Base-by-base conservation (phyloP, 2,113 vertebrate genomes). In the Fregetta grallaria region DNA sequence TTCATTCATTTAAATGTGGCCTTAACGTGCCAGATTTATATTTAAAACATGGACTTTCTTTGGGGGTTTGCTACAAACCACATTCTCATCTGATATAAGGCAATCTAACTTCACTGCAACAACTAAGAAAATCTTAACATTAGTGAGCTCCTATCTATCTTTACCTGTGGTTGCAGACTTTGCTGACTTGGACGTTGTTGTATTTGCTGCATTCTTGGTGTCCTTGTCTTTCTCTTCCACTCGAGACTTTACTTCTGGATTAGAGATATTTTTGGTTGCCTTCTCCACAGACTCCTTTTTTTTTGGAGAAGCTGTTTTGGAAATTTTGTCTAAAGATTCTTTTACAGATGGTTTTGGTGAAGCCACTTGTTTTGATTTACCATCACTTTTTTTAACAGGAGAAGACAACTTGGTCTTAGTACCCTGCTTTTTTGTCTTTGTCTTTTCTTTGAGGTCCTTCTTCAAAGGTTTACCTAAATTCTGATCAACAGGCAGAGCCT, bases 121-220 rank as follows among this genome's bases (percentile, higher is more conserved):
- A 53, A 15, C 42, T 49, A 44, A 34, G 36, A 73, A 77, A 81
- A 84, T 20, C 26, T 1, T 26, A 78, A 59, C 9, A 26, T 6
- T 17, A 58, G 13, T 8, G 25, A 72, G 62, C 9, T 66, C 10
- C 9, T 76, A 5, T 76, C 27, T 85, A 15, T 61, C 26, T 71
- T 98, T 95, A 99, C 99, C 99, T 98, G 98, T 97, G 68, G 98
- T 97, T 29, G 98, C 97, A 27, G 97, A 99, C 98, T 99, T 99
- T 20, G 98, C 98, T 3, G 98, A 99, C 90, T 98, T 99, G 76
- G 98, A 99, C 29, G 99, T 97, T 49, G 99, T 99, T 47, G 98
- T 98, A 38, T 99, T 99, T 78, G 99, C 98, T 20, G 99, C 99
- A 92, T 99, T 99, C 98, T 99, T 99, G 68, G 98, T 99, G 55